phyloP scores from a whole-genome alignment of 30 jellyfish, hydroid and myxozoan species.

The Mastigias papua region DNA sequence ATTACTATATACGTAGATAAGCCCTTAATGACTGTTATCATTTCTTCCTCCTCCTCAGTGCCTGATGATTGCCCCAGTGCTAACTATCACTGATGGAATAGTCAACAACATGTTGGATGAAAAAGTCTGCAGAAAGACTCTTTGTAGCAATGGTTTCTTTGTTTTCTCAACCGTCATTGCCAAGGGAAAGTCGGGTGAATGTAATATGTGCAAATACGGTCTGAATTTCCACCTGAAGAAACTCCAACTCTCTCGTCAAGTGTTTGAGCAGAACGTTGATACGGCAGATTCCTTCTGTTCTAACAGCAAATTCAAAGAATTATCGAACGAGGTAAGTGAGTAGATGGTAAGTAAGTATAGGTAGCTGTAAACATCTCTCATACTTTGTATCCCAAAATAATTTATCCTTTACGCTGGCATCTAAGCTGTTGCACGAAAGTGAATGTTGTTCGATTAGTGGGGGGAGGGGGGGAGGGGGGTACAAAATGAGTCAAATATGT shows the following conservation, averaged over 20 bases:
- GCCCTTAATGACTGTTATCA: too few species aligned
- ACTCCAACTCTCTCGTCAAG: slow-evolving; percentile 9
- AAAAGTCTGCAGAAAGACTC: slow-evolving; percentile 4
- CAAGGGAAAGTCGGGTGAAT: background rate
- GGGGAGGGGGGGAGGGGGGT: too few species aligned
- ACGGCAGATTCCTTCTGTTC: background rate
- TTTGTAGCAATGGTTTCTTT: slow-evolving; percentile 30
- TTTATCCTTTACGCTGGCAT: too few species aligned
- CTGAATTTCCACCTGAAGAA: background rate
- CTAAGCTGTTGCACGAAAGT: too few species aligned
- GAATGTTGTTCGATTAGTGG: too few species aligned
- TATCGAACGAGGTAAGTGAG: slow-evolving; percentile 5
- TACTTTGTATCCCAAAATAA: too few species aligned
- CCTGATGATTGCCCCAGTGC: slow-evolving; percentile 32
- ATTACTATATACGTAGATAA: too few species aligned
- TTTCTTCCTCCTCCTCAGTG: slow-evolving; percentile 28
- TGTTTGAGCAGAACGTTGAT: background rate
- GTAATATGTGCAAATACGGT: slow-evolving; percentile 29
- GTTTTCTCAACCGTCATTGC: slow-evolving; percentile 1
- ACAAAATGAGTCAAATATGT: too few species aligned
- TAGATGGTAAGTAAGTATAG: too few species aligned
- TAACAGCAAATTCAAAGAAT: slow-evolving; percentile 2
- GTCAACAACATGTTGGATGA: slow-evolving; percentile 4
- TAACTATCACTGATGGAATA: slow-evolving; percentile 1
- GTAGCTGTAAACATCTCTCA: too few species aligned